A percentile compares a stretch with the other conserved stretches of the same genome.
Evolutionary conservation across 2,797 vertebrate species (phyloP).

Genomic region (Sebastolobus altivelis): DNA sequence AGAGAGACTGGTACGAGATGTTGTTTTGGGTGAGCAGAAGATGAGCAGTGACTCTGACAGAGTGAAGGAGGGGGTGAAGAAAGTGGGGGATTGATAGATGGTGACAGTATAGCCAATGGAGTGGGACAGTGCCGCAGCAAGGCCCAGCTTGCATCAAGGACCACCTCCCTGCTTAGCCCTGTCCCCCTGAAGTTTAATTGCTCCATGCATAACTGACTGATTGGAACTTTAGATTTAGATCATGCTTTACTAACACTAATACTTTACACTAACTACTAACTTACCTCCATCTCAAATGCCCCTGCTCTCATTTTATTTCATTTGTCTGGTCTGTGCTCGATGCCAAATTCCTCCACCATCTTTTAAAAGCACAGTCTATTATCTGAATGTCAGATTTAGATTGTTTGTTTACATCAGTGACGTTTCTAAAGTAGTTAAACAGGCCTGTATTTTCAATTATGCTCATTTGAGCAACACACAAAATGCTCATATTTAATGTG

Average conservation of each 20-base stretch:
- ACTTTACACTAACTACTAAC: conserved; percentile 22
- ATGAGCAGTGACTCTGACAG: conserved; percentile 66
- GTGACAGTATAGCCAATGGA: conserved; percentile 64
- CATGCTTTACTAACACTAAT: not conserved
- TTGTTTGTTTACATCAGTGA: not conserved
- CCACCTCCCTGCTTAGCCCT: conserved; percentile 20
- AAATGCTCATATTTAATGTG: not conserved
- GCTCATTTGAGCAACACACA: not conserved
- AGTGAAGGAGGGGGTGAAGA: conserved; percentile 43
- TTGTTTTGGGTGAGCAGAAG: conserved; percentile 37
- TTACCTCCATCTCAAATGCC: not conserved
- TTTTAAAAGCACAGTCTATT: not conserved
- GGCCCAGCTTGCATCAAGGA: conserved; percentile 39
- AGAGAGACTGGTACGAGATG: conserved; percentile 17
- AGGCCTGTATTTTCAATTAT: not conserved
- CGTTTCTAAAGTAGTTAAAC: not conserved
- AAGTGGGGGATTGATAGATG: conserved; percentile 69
- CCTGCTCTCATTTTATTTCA: conserved; percentile 1
- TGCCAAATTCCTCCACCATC: not conserved
- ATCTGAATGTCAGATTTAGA: not conserved
- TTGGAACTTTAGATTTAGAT: conserved; percentile 3
- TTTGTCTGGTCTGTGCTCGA: not conserved
- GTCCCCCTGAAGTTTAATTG: conserved; percentile 45
- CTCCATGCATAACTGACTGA: conserved; percentile 30
- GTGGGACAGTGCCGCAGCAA: conserved; percentile 47